Evolutionary conservation across 1,140 invertebrate species (phyloP), one percentile per base, ranked within the genome.

Genomic region (Cylas formicarius): DNA sequence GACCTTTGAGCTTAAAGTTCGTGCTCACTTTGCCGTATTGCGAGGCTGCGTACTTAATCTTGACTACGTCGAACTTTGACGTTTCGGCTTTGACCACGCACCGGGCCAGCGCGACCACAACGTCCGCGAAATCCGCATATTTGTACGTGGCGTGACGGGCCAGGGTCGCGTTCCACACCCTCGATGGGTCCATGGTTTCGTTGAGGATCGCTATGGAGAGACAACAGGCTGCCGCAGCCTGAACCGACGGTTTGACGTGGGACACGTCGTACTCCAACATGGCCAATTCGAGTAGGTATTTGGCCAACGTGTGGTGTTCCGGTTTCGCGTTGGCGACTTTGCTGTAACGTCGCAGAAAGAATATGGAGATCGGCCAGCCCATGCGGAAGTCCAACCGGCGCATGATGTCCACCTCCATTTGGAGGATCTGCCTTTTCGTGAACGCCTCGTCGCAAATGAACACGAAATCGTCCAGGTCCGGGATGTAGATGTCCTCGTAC

Each of bases 401-500:
- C 11, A 95, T 70, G 18, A 93, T 88, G 14, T 81, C 67, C 45
- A 75, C 70, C 69, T 97, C 94, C 82, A 94, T 96, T 36, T 41
- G 34, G n/a, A 59, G 33, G 21, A 59, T 44, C 33, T 59, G 47
- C 28, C 41, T 32, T 14, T 45, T 54, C 3, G 35, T 48, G 35
- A 55, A 59, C n/a, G 55, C 81, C 64, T 91, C 81, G 66, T 94
- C 92, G 11, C 90, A 89, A 27, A 97, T 88, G 58, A 86, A 94
- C 5, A 91, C 82, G 72, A 94, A 97, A 66, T 97, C 93, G 2
- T 68, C 69, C 19, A 96, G 76, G 39, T 90, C 85, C 2, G 93
- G 91, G 4, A 84, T 75, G 57, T 86, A 90, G 60, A 95, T 87
- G 71, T 98, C 95, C 70, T 97, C 94, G 60, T 93, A 97, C 66